Base-by-base conservation (phyloP, 1,140 invertebrate genomes). In the Hydropsyche tenuis region DNA sequence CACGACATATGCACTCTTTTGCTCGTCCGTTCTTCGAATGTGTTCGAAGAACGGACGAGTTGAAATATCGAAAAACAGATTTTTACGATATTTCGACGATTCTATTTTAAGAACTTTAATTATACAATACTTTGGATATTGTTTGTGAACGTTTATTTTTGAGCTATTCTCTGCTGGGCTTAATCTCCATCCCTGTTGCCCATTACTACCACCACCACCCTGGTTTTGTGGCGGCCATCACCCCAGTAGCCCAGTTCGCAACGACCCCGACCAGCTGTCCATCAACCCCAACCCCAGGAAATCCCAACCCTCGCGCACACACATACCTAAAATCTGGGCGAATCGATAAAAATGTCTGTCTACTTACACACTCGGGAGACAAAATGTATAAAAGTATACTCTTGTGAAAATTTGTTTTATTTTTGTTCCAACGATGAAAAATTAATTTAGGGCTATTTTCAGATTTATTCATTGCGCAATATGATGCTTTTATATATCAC, bases 261-360 rank as follows among this genome's bases (percentile, higher is more conserved):
- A 25, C 37, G 68, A 48, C 48, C 68, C 48, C 68, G 45, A 70
- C 43, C 68, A 70, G 68, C 68, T 70, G 68, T 70, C 68, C 48
- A 60, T 70, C 68, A 70, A 25, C 48, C 68, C 48, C 48, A 37
- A 46, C 68, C 68, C 25, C 23, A 23, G 30, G 3, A 37, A 37
- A 37, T 60, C 22, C 18, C 20, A 60, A 60, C 56, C 56, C 56
- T 60, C 56, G 22, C 23, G 14, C 56, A 23, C 56, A 23, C 56
- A 14, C 56, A 22, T 60, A 60, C 16, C 63, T 30, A 18, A 45
- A 65, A 43, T 65, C 63, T 43, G 63, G 63, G 11, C 42, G 63
- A 65, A 65, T 65, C 63, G 42, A 65, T 65, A 65, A 43, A 65
- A 65, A 42, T 43, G 42, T 65, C 56, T 60, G 12, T 60, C 56